Conservation (phyloP, 2,888 invertebrate species). For the Eumacrocentrus americanus region DNA sequence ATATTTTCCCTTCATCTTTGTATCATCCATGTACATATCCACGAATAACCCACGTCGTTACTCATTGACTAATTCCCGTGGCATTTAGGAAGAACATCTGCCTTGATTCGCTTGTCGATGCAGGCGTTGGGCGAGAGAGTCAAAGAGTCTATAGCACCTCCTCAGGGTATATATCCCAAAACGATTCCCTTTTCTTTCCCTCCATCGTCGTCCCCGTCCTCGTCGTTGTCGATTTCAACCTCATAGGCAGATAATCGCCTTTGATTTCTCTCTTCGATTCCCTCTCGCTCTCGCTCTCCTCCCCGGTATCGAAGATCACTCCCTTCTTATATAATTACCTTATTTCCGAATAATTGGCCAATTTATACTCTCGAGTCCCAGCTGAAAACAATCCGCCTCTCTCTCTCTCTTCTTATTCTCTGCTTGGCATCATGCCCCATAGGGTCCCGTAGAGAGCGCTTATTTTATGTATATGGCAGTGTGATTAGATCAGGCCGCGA, state of each 20-base stretch:
- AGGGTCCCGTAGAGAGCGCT: conserved; percentile 57
- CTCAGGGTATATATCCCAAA: conserved; percentile 21
- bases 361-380: conserved; percentile 62
- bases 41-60: conserved; percentile 14
- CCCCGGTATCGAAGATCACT: conserved; percentile 58
- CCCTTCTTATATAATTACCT: conserved; percentile 62
- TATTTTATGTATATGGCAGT: conserved; percentile 62
- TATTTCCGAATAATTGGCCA: conserved; percentile 62
- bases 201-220: conserved; percentile 3
- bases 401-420: conserved; percentile 41
- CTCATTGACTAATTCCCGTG: conserved; percentile 23
- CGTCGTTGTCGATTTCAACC: conserved; percentile 51
- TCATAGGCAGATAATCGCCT: conserved; percentile 61
- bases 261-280: conserved; percentile 62
- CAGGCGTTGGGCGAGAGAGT: too few relatives aligned
- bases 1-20: conserved; percentile 9
- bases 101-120: too few relatives aligned
- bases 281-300: conserved; percentile 42
- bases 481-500: conserved; percentile 60
- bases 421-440: conserved; percentile 52
- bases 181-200: conserved; percentile 19
- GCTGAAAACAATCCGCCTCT: conserved; percentile 60
- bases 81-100: conserved; percentile 25
- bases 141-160: conserved; percentile 26
- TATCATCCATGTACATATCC: background rate